These are phyloP conservation scores for Axis porcinus DNA, from an alignment of 2,113 vertebrate genomes.

Conservation along the genomic window DNA sequence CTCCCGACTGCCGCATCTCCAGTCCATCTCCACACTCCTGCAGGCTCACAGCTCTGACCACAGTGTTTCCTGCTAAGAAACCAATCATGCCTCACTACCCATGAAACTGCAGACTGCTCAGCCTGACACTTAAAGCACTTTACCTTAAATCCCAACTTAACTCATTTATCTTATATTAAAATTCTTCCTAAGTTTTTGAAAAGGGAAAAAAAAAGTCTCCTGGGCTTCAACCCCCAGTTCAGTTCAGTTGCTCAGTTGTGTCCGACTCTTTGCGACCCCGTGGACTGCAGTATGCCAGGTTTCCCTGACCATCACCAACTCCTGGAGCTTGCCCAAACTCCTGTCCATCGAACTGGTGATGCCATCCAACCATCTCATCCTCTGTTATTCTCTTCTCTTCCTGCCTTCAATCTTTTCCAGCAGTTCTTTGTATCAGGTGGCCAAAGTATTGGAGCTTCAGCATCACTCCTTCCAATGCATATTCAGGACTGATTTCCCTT, in stretches of 20 bases:
- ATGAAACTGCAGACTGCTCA: background rate
- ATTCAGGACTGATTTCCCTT: background rate
- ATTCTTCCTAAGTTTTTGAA: background rate
- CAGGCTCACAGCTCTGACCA: background rate
- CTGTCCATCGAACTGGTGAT: background rate
- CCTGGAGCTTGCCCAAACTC: background rate
- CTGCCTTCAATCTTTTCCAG: background rate
- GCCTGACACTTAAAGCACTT: background rate
- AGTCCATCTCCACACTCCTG: background rate
- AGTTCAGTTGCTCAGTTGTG: background rate
- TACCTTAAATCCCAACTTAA: background rate
- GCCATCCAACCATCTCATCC: background rate
- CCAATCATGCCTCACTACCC: background rate
- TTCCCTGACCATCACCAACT: background rate
- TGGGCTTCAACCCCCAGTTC: background rate
- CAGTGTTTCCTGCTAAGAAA: background rate
- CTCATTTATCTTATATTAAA: background rate
- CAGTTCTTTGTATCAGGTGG: background rate
- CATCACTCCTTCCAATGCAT: background rate
- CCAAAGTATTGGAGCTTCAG: background rate
- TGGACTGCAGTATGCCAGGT: background rate
- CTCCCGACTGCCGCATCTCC: background rate
- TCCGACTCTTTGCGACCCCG: background rate
- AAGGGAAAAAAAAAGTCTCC: background rate
- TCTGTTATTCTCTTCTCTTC: background rate